These are phyloP conservation scores for Conus ventricosus DNA, from an alignment of 1,140 invertebrate species.

Conservation along the genomic window DNA sequence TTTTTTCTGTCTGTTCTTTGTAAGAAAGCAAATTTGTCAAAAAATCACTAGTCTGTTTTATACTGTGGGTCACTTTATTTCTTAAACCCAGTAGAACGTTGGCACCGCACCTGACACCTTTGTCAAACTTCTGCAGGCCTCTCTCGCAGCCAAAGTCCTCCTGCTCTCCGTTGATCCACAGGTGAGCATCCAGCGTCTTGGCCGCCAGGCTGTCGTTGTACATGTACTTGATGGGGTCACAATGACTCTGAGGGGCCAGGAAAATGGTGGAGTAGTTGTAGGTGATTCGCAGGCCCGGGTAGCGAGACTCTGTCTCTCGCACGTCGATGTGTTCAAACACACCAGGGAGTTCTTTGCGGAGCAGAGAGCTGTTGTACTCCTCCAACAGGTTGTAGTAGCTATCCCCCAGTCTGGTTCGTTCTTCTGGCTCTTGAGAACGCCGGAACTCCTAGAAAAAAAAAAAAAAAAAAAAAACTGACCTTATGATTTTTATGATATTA, in stretches of 20 bases:
- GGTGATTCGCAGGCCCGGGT: slow-evolving; percentile 67
- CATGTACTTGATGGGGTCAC: slow-evolving; percentile 75
- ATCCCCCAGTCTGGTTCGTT: slow-evolving; percentile 60
- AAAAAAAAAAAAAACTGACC: background rate
- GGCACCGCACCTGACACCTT: slow-evolving; percentile 74
- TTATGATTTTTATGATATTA: no score
- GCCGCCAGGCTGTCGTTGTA: slow-evolving; percentile 74
- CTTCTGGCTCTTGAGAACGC: slow-evolving; percentile 71
- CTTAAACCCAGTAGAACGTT: slow-evolving; percentile 63
- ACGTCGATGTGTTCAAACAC: slow-evolving; percentile 71
- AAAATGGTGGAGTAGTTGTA: slow-evolving; percentile 75
- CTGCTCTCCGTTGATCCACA: slow-evolving; percentile 73
- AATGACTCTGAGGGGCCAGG: slow-evolving; percentile 69
- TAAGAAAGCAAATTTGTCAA: no score
- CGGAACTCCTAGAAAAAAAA: slow-evolving; percentile 67
- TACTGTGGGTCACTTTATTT: no score
- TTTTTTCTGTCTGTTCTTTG: no score
- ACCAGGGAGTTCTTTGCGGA: slow-evolving; percentile 62
- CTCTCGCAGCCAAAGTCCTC: slow-evolving; percentile 69
- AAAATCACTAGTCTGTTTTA: no score
- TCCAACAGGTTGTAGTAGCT: slow-evolving; percentile 75
- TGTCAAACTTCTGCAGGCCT: slow-evolving; percentile 67
- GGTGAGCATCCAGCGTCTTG: slow-evolving; percentile 75
- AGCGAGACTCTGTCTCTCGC: slow-evolving; percentile 67
- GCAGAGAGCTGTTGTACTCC: slow-evolving; percentile 70